Evolutionary conservation across 2,113 vertebrate genomes (phyloP).

Genomic region (Cygnus buccinator): DNA sequence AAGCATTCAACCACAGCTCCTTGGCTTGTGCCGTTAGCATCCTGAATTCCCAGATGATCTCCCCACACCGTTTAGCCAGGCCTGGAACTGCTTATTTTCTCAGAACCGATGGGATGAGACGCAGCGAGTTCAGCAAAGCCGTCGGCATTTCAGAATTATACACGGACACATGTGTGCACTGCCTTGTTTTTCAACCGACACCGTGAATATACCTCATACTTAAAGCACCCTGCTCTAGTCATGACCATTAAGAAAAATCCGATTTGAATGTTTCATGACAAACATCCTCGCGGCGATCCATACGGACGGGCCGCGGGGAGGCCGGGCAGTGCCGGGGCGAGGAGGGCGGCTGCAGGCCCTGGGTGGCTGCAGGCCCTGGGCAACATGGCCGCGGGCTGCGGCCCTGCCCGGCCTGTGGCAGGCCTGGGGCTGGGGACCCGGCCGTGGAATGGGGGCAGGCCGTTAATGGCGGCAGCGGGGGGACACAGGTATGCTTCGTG

Average conservation of each 20-base stretch:
- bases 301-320: too few relatives aligned
- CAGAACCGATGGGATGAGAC: conserved; percentile 7
- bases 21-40: conserved; percentile 51
- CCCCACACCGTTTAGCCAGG: conserved; percentile 14
- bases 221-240: neutral
- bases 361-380: too few relatives aligned
- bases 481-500: neutral
- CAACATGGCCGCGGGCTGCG: too few relatives aligned
- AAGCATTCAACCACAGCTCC: conserved; percentile 55
- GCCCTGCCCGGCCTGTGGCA: too few relatives aligned
- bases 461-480: neutral
- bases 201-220: neutral
- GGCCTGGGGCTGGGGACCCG: neutral
- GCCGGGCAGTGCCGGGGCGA: too few relatives aligned
- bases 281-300: neutral
- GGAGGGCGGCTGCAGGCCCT: too few relatives aligned
- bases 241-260: neutral
- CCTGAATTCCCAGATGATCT: conserved; percentile 69
- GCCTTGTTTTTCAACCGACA: neutral
- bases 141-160: conserved; percentile 4
- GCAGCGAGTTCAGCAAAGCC: neutral
- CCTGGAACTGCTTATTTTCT: conserved; percentile 53
- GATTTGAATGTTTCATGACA: neutral
- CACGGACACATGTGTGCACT: neutral
- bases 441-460: neutral